Percentiles rank a stretch among this genome's conserved stretches.
phyloP scores from a whole-genome alignment of 2,888 invertebrate species.

The Lithophane leautieri region DNA sequence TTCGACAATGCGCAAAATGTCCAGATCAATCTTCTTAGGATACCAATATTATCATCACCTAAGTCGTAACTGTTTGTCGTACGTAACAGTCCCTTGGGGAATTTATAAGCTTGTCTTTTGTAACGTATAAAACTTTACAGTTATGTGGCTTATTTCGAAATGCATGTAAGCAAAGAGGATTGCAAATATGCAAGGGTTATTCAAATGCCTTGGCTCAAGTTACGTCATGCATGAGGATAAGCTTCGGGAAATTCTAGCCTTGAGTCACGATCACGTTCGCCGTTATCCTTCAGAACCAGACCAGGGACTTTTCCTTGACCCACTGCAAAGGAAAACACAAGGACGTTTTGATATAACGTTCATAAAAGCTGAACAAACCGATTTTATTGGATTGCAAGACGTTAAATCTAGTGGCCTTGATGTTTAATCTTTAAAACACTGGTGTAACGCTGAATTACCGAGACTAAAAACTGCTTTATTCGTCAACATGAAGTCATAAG shows the following conservation, averaged over 20 bases:
- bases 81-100: not conserved
- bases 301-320: constrained; percentile 79
- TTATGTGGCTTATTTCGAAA: constrained; percentile 18
- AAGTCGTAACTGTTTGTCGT: not conserved
- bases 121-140: not conserved
- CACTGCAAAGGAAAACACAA: constrained; percentile 61
- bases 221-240: constrained; percentile 62
- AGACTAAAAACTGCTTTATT: constrained; percentile 25
- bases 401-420: constrained; percentile 51
- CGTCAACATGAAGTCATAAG: constrained; percentile 22
- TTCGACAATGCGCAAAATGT: constrained; percentile 50
- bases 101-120: not conserved
- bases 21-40: constrained; percentile 42
- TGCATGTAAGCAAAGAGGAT: constrained; percentile 24
- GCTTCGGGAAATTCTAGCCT: constrained; percentile 57
- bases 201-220: constrained; percentile 25
- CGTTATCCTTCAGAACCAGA: constrained; percentile 62
- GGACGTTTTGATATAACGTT: constrained; percentile 36
- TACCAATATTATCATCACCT: constrained; percentile 31
- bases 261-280: constrained; percentile 59
- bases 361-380: constrained; percentile 47
- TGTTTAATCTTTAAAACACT: constrained; percentile 39
- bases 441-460: constrained; percentile 30
- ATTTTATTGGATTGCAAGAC: constrained; percentile 47
- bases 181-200: constrained; percentile 37